phyloP scores from a whole-genome alignment of 2,797 vertebrate species.

The Dendrocincla tyrannina region DNA sequence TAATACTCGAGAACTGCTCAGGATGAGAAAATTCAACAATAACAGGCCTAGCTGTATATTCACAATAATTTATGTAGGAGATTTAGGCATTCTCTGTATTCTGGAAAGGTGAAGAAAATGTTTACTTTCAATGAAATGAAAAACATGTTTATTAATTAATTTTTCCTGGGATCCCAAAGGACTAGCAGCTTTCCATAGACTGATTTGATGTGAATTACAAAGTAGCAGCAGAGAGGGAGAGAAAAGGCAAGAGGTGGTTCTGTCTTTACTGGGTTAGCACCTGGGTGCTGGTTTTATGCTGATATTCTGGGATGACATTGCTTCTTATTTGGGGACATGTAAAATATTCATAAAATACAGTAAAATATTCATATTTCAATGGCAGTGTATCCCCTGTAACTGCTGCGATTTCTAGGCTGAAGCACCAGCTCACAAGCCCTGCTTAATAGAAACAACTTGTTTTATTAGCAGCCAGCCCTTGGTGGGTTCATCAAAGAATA shows the following conservation, averaged over 20 bases:
- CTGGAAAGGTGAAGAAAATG: not conserved
- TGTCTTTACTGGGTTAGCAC: not conserved
- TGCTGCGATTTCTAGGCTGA: not conserved
- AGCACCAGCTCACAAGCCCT: not conserved
- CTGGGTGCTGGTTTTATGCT: not conserved
- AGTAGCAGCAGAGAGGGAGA: not conserved
- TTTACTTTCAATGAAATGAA: not conserved
- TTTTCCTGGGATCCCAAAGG: not conserved
- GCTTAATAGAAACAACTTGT: not conserved
- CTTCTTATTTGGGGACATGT: not conserved
- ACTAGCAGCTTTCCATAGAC: not conserved
- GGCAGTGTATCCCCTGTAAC: not conserved
- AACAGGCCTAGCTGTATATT: not conserved
- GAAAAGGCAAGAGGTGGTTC: not conserved
- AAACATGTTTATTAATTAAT: not conserved
- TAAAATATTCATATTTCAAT: not conserved
- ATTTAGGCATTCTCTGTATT: not conserved
- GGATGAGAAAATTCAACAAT: not conserved
- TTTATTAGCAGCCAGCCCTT: not conserved
- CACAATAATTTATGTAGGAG: accelerated
- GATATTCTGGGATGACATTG: not conserved
- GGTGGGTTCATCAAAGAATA: not conserved
- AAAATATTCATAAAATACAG: not conserved
- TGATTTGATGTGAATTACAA: not conserved
- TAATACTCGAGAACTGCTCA: not conserved